Base-by-base conservation (phyloP, 1,140 invertebrate species). In the Solen grandis region DNA sequence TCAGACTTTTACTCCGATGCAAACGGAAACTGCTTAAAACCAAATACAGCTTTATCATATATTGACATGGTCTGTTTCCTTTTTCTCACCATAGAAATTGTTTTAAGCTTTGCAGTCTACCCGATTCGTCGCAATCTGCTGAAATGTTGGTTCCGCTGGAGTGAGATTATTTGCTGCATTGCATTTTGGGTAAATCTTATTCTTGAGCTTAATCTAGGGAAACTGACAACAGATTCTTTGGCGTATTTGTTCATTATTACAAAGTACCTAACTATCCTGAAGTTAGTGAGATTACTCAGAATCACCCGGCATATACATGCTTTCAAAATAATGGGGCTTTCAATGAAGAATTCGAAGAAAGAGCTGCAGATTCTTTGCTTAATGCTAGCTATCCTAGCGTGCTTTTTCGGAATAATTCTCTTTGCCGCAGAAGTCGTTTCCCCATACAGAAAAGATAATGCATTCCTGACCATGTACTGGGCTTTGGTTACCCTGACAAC, bases 401-500 rank as follows among this genome's bases (percentile, higher is more conserved):
- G 57, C 36, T 33, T 38, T 13, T 75, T 75, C 25, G 73, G 73
- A 1, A 52, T 22, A 35, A 41, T 60, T 1, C 31, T 75, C 59
- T 75, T 41, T n/a, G 36, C 54, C 22, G n/a, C 60, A 2, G 73
- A 75, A 29, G 46, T 75, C 22, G 8, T 52, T 13, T 41, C 62
- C 3, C 35, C 62, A 31, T 16, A 22, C 3, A 52, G 41, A 10
- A 57, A 72, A 8, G 55, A 19, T 22, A 73, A 63, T 36, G 46
- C 46, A 19, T 80, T 80, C 35, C 36, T 14, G 19, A 69, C 55
- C 29, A 72, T 80, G 66, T 93, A 92, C 91, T 93, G 92, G 92
- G 91, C 92, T 13, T 83, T 91, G 29, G 92, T 93, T 72, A 93
- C 93, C 25, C 92, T 91, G 88, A 91, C 90, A 46, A 91, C 90